phyloP scores from a whole-genome alignment of 2,888 invertebrate species.

The Leptinotarsa rubiginosa region DNA sequence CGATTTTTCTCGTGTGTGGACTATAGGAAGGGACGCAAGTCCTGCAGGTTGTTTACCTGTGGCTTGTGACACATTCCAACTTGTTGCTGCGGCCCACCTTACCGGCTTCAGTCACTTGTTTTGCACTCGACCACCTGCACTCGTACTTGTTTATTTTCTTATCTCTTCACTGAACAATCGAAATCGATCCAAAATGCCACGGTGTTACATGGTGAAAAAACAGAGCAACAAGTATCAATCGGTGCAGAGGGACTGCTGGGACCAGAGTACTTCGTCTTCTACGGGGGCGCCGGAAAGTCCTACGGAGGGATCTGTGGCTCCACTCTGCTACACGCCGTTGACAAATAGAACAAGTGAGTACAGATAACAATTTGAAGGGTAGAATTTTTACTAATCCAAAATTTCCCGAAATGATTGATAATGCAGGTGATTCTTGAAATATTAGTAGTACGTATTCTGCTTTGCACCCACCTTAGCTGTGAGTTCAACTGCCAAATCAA shows the following conservation, averaged over 20 bases:
- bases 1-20: conserved; percentile 29
- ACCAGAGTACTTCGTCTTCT: conserved; percentile 54
- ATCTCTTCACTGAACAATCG: neutral
- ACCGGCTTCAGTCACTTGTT: conserved; percentile 58
- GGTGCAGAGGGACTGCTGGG: conserved; percentile 66
- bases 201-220: conserved; percentile 83
- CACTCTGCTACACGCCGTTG: conserved; percentile 71
- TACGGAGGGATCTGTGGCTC: conserved; percentile 73
- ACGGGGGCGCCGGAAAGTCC: conserved; percentile 69
- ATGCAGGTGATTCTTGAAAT: too few relatives aligned
- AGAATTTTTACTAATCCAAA: neutral
- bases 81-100: conserved; percentile 64
- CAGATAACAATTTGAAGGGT: neutral
- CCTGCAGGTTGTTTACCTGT: conserved; percentile 64
- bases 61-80: conserved; percentile 61
- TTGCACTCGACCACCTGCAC: conserved; percentile 62
- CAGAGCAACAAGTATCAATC: conserved; percentile 69
- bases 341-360: conserved; percentile 59
- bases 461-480: too few relatives aligned
- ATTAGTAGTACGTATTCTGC: too few relatives aligned
- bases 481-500: too few relatives aligned
- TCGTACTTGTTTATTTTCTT: conserved; percentile 20
- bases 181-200: conserved; percentile 71
- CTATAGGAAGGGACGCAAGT: conserved; percentile 31
- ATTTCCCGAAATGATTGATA: too few relatives aligned